A percentile compares a stretch with the other conserved stretches of the same genome.
Evolutionary conservation across 2,888 invertebrate genomes (phyloP).

Genomic region (Trypoxylon attenuatum): DNA sequence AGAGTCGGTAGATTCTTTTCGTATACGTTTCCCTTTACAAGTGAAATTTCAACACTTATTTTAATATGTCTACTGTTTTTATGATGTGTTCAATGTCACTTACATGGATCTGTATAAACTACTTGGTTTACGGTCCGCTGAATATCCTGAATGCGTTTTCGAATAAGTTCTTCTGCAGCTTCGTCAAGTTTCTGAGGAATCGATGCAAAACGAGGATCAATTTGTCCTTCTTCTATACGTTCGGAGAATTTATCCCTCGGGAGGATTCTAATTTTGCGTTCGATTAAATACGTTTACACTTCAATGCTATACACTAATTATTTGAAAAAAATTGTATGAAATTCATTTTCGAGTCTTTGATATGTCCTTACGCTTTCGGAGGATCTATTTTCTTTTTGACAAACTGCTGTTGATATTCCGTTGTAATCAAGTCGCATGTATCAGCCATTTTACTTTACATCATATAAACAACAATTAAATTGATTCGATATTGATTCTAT

Average conservation of each 20-base stretch:
- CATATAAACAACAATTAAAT: too few species aligned
- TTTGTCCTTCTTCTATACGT: slow-evolving; percentile 50
- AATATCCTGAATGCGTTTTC: slow-evolving; percentile 51
- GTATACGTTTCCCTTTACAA: neutral
- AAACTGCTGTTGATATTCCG: slow-evolving; percentile 58
- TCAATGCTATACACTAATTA: neutral
- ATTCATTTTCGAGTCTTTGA: neutral
- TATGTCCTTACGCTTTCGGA: slow-evolving; percentile 44
- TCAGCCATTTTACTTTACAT: too few species aligned
- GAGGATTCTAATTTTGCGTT: slow-evolving; percentile 4
- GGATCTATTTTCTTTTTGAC: slow-evolving; percentile 36
- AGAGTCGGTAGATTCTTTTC: too few species aligned
- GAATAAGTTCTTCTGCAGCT: slow-evolving; percentile 44
- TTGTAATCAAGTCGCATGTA: slow-evolving; percentile 41
- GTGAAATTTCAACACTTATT: neutral
- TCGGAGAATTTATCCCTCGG: slow-evolving; percentile 48
- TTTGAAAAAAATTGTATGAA: neutral
- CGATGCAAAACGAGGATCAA: slow-evolving; percentile 47
- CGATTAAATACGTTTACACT: too few species aligned
- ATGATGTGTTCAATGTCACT: slow-evolving; percentile 11
- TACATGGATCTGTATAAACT: slow-evolving; percentile 48
- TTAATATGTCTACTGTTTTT: neutral
- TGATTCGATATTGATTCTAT: too few species aligned
- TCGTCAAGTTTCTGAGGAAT: slow-evolving; percentile 44
- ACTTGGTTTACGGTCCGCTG: slow-evolving; percentile 50